These are phyloP conservation scores for Pristis pectinata DNA, from an alignment of 2,797 vertebrate species.

Conservation along the genomic window DNA sequence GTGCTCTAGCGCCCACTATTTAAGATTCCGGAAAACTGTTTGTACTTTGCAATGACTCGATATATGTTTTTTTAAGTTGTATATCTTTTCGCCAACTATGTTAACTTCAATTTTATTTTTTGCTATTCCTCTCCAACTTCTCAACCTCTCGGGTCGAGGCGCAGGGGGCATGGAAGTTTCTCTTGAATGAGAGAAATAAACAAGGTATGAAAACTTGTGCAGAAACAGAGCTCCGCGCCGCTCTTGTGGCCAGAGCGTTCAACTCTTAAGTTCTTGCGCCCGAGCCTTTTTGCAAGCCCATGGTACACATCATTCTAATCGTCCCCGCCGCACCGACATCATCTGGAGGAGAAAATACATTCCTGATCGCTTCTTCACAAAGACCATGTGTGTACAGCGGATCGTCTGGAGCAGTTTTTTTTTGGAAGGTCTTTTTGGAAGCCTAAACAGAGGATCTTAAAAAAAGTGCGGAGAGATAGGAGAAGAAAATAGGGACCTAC, in stretches of 20 bases:
- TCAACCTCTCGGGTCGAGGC: conserved; percentile 45
- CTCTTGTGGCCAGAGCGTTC: conserved; percentile 33
- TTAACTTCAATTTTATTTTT: conserved; percentile 65
- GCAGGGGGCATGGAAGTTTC: conserved; percentile 27
- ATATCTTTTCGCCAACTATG: conserved; percentile 76
- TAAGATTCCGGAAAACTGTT: conserved; percentile 77
- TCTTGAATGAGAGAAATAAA: conserved; percentile 35
- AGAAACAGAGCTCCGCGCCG: conserved; percentile 32
- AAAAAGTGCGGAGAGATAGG: conserved; percentile 35
- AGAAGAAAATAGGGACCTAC: conserved; percentile 71
- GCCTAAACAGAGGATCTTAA: conserved; percentile 29
- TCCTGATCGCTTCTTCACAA: conserved; percentile 33
- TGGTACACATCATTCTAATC: conserved; percentile 29
- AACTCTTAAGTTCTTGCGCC: conserved; percentile 31
- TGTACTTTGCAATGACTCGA: conserved; percentile 72
- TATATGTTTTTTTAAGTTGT: conserved; percentile 59
- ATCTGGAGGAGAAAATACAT: conserved; percentile 33
- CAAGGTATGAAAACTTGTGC: conserved; percentile 24
- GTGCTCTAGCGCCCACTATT: conserved; percentile 97
- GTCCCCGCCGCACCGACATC: conserved; percentile 32
- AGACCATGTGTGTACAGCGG: conserved; percentile 32
- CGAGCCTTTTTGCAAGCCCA: conserved; percentile 27
- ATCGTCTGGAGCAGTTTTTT: conserved; percentile 22
- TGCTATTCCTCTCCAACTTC: conserved; percentile 43
- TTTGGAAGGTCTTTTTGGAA: conserved; percentile 24